A percentile compares a stretch with the other conserved stretches of the same genome.
Conservation (phyloP, 2,113 vertebrate genomes). For the Tachysurus fulvidraco region DNA sequence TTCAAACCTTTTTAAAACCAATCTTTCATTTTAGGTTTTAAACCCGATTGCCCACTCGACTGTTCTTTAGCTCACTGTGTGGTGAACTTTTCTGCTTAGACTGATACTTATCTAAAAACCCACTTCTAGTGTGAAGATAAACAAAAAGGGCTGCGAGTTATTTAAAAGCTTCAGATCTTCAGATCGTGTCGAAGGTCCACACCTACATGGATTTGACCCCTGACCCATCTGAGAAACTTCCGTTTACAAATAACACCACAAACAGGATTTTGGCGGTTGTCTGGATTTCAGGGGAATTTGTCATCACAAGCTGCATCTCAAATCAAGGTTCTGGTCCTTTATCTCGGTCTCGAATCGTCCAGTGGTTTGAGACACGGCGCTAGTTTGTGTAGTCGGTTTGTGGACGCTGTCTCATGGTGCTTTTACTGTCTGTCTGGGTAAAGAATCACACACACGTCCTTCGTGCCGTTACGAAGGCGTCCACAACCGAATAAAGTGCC, state of each 20-base stretch:
- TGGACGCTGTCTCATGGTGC: not conserved
- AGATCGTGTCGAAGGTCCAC: not conserved
- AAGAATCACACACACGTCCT: not conserved
- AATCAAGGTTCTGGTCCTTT: not conserved
- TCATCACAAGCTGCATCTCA: not conserved
- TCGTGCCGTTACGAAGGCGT: not conserved
- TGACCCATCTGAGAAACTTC: too few relatives aligned
- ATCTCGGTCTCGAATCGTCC: too few relatives aligned
- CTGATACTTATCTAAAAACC: constrained; percentile 13
- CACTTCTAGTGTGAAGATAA: not conserved
- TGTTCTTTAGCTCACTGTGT: not conserved
- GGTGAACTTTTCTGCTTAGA: not conserved
- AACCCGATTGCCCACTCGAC: not conserved
- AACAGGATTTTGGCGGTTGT: not conserved
- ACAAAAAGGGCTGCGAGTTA: not conserved
- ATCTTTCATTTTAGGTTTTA: not conserved
- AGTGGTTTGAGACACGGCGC: too few relatives aligned
- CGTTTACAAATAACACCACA: not conserved
- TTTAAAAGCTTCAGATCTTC: not conserved
- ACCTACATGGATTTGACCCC: not conserved
- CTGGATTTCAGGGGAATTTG: not conserved
- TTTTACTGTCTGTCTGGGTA: not conserved
- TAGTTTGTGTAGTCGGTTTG: not conserved
- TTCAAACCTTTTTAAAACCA: not conserved
- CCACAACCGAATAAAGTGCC: not conserved